Percentiles rank a stretch among this genome's conserved stretches.
phyloP scores from a whole-genome alignment of 2,888 invertebrate species.

The Zygaena filipendulae region DNA sequence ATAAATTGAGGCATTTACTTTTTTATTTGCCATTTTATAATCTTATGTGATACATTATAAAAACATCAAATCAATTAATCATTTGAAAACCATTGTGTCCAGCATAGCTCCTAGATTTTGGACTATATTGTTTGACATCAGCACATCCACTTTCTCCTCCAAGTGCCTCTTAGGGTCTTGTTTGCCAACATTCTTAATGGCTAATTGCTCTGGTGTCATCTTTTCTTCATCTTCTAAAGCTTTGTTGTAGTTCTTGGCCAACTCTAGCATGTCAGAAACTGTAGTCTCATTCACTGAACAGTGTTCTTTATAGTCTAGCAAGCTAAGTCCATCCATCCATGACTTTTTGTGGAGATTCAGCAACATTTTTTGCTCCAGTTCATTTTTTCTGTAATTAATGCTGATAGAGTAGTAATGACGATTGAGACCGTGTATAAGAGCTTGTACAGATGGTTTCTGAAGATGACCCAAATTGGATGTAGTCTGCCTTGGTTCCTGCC shows the following conservation, averaged over 20 bases:
- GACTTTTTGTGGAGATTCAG: slow-evolving; percentile 98
- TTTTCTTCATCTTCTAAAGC: slow-evolving; percentile 99
- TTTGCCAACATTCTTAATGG: slow-evolving; percentile 99
- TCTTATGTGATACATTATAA: too few species aligned
- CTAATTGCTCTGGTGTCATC: slow-evolving; percentile 99
- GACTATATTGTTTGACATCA: slow-evolving; percentile 98
- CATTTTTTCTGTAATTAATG: slow-evolving; percentile 99
- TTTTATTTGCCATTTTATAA: slow-evolving; percentile 38
- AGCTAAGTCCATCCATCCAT: slow-evolving; percentile 95
- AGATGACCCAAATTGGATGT: slow-evolving; percentile 98
- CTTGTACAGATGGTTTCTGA: slow-evolving; percentile 99
- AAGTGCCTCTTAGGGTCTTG: slow-evolving; percentile 99
- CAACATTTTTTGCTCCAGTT: slow-evolving; percentile 99
- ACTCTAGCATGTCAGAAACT: slow-evolving; percentile 95
- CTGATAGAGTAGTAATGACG: slow-evolving; percentile 99
- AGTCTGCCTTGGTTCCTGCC: slow-evolving; percentile 98
- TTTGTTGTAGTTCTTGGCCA: slow-evolving; percentile 98
- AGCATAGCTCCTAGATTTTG: slow-evolving; percentile 98
- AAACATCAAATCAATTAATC: too few species aligned
- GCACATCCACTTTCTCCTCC: slow-evolving; percentile 96
- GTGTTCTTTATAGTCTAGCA: slow-evolving; percentile 93
- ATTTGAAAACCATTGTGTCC: slow-evolving; percentile 73
- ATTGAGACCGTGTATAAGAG: slow-evolving; percentile 97
- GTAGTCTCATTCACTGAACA: slow-evolving; percentile 93
- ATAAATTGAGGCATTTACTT: too few species aligned